phyloP scores from a whole-genome alignment of 2,888 invertebrate species.

The Euplagia quadripunctaria region DNA sequence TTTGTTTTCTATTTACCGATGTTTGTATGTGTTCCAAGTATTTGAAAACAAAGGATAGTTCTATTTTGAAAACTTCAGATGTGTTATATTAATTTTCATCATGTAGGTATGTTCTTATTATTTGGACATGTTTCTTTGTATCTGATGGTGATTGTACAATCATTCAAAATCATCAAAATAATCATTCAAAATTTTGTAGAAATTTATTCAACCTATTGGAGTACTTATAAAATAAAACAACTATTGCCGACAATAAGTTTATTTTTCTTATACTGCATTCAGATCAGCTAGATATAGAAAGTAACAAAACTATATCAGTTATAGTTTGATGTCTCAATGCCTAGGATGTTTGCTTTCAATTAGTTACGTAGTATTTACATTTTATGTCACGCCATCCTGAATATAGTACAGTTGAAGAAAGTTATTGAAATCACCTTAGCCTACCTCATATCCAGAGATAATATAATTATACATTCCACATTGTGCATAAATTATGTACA shows the following conservation, averaged over 20 bases:
- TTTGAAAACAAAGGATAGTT: too few relatives aligned
- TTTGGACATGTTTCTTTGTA: too few relatives aligned
- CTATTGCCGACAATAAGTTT: conserved; percentile 62
- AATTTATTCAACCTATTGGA: too few relatives aligned
- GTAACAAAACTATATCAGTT: not conserved
- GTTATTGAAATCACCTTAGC: conserved; percentile 64
- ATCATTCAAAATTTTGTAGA: too few relatives aligned
- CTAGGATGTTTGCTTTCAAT: not conserved
- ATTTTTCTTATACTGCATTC: conserved; percentile 52
- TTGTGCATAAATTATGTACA: conserved; percentile 51
- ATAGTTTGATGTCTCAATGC: not conserved
- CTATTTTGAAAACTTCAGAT: too few relatives aligned
- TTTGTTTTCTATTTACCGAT: too few relatives aligned
- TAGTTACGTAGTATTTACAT: not conserved
- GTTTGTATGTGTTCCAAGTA: too few relatives aligned
- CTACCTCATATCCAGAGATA: conserved; percentile 49
- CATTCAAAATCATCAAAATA: too few relatives aligned
- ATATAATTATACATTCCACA: conserved; percentile 28
- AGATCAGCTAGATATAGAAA: conserved; percentile 13
- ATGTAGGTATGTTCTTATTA: too few relatives aligned
- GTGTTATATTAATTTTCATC: too few relatives aligned
- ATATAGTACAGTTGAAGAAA: conserved; percentile 29
- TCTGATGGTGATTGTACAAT: too few relatives aligned
- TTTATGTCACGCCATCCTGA: conserved; percentile 10
- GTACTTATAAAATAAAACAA: conserved; percentile 38